Base-by-base conservation (phyloP, 2,888 invertebrate genomes). In the Anorthoa munda region DNA sequence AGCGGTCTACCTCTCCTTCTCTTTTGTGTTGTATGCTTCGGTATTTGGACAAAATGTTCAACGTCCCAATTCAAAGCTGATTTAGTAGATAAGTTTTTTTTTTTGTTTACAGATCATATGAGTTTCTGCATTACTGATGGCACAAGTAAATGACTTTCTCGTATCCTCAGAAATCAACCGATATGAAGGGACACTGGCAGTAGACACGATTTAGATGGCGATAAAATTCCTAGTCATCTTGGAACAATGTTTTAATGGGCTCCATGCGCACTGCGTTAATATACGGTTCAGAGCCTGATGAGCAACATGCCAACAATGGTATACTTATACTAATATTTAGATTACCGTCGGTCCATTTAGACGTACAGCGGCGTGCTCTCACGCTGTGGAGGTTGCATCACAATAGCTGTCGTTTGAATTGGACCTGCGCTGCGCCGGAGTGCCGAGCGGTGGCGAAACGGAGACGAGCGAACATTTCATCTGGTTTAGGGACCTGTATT, bases 331-430 rank as follows among this genome's bases (percentile, higher is more conserved):
- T 80, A 83, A 85, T 79, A 86, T 85, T 83, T 77, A 87, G 84
- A 88, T 86, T 84, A 83, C 79, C 72, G 76, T 77, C 77, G 83
- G 79, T 79, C 69, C 82, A 86, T 87, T 87, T 83, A 85, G 75
- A 78, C 72, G 73, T 80, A 58, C 69, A 75, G 80, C 75, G 77
- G 81, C 85, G 87, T 87, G 86, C 85, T 90, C 90, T 89, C 90
- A 89, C 88, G 89, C 85, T 66, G 86, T 60, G 61, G 74, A 76
- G 72, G 73, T 89, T 89, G 82, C 89, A 72, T 84, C 88, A 89
- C 86, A 88, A 88, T 82, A 77, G 76, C 67, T 83, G 74, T 84
- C 87, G 86, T 89, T 86, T 88, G 87, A 91, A 90, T 89, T 88
- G 86, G 89, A 87, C 84, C 87, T 85, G 78, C 78, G 77, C 80